phyloP scores from a whole-genome alignment of 2,113 vertebrate species.

The Bos indicus region DNA sequence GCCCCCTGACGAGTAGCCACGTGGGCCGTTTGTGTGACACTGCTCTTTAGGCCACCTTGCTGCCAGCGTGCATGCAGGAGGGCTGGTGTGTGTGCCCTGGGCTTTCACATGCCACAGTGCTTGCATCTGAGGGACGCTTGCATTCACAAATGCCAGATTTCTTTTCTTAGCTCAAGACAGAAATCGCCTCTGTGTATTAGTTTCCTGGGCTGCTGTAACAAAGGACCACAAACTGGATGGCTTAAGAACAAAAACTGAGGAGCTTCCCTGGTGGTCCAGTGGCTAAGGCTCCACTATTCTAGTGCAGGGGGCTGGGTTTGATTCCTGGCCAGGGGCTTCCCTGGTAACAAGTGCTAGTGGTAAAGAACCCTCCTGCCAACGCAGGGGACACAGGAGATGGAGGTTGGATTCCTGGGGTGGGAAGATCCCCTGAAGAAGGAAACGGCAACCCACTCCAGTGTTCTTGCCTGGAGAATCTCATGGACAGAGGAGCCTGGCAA shows the following conservation, averaged over 20 bases:
- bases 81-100: background rate
- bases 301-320: background rate
- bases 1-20: background rate
- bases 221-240: background rate
- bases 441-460: background rate
- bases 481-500: background rate
- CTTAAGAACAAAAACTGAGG: background rate
- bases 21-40: background rate
- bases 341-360: background rate
- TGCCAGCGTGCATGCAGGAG: background rate
- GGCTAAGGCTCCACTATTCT: background rate
- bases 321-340: background rate
- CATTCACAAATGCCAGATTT: background rate
- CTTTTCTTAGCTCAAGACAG: background rate
- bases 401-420: background rate
- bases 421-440: background rate
- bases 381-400: background rate
- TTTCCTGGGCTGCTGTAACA: background rate
- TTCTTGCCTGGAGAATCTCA: background rate
- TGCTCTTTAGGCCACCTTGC: background rate
- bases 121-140: background rate
- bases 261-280: background rate
- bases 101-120: background rate
- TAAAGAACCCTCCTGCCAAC: background rate
- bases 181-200: background rate